These are phyloP conservation scores for Xanthia icteritia DNA, from an alignment of 2,888 invertebrate species.

Conservation along the genomic window DNA sequence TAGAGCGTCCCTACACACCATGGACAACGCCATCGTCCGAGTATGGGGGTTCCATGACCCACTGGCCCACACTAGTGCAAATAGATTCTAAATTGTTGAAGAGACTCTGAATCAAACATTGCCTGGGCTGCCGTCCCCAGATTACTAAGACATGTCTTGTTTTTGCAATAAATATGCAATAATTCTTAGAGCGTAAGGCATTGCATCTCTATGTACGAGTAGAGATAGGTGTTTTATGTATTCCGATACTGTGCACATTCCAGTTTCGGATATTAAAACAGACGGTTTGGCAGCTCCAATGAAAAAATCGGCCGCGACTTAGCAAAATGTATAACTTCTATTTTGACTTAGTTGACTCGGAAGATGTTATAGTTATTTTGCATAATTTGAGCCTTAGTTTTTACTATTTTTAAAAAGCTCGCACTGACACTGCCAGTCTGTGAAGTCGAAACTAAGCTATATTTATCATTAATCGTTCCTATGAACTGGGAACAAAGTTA, in stretches of 20 bases:
- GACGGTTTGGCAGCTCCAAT: constrained; percentile 8
- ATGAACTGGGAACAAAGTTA: constrained; percentile 12
- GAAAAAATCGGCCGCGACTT: constrained; percentile 15
- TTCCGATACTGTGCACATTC: constrained; percentile 51
- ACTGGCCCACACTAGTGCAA: constrained; percentile 85
- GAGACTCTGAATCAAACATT: constrained; percentile 1
- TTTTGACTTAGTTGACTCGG: not conserved
- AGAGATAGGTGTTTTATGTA: constrained; percentile 28
- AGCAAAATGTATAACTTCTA: constrained; percentile 11
- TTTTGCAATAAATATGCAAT: constrained; percentile 61
- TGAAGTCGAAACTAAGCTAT: constrained; percentile 15
- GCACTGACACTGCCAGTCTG: constrained; percentile 1
- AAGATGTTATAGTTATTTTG: not conserved
- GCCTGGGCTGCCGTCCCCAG: not conserved
- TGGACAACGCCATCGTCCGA: constrained; percentile 87
- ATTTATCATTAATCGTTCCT: constrained; percentile 26
- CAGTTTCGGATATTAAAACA: constrained; percentile 34
- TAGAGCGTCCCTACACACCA: constrained; percentile 86
- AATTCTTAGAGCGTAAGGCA: constrained; percentile 50
- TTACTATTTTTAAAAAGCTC: not conserved
- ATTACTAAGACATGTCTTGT: constrained; percentile 36
- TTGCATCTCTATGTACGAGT: constrained; percentile 35
- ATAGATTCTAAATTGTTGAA: constrained; percentile 76
- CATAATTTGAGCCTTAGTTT: constrained; percentile 10
- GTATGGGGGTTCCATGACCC: constrained; percentile 88